Conservation (phyloP, 2,113 vertebrate species). For the Erythrolamprus reginae region DNA sequence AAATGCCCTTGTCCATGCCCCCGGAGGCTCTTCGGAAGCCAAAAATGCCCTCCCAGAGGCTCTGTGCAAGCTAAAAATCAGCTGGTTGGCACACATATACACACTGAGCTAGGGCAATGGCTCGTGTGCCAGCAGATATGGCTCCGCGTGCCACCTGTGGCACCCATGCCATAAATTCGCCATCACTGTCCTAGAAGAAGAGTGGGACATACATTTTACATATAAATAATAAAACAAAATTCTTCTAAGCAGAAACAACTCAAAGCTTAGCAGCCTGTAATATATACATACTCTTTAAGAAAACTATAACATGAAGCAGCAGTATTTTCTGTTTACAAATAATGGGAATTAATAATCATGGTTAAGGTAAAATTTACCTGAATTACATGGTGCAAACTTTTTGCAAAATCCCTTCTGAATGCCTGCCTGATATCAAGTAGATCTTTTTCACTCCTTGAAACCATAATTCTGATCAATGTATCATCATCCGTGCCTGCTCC, state of each 20-base stretch:
- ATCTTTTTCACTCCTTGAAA: constrained; percentile 90
- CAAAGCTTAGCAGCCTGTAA: neutral
- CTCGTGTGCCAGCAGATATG: no score
- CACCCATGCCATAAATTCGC: no score
- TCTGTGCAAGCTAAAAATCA: no score
- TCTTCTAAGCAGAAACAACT: neutral
- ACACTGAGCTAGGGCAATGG: no score
- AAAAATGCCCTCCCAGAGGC: no score
- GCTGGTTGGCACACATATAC: no score
- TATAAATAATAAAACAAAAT: neutral
- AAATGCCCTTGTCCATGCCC: no score
- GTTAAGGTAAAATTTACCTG: constrained; percentile 70
- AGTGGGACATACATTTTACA: neutral
- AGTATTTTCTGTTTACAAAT: neutral
- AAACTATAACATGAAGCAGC: neutral
- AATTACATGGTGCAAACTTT: constrained; percentile 82
- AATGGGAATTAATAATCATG: neutral
- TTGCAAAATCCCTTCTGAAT: constrained; percentile 79
- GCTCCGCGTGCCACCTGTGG: no score
- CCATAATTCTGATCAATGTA: constrained; percentile 85
- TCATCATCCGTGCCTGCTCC: constrained; percentile 91
- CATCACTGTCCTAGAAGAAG: no score
- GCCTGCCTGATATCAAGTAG: constrained; percentile 82
- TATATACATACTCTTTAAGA: neutral
- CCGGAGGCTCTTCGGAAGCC: no score